phyloP scores from a whole-genome alignment of 2,888 invertebrate genomes.

The Metopia argyrocephala region DNA sequence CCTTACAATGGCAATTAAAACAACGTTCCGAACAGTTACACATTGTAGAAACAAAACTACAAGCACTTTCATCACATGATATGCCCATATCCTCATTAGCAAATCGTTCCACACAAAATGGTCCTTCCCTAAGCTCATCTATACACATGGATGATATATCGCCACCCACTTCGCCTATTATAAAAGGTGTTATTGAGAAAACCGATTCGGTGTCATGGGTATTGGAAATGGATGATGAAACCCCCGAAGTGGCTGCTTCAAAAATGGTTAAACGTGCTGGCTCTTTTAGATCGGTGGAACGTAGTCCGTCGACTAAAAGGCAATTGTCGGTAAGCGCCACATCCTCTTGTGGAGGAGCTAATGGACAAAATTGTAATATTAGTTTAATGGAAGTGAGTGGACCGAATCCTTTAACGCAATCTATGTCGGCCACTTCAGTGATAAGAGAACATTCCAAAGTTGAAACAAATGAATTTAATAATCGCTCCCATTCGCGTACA shows the following conservation, averaged over 20 bases:
- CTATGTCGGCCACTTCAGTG: constrained; percentile 80
- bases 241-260: constrained; percentile 85
- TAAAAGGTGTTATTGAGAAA: constrained; percentile 91
- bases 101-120: constrained; percentile 65
- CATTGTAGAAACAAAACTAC: constrained; percentile 73
- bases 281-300: constrained; percentile 81
- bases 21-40: constrained; percentile 87
- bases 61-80: constrained; percentile 71
- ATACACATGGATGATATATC: constrained; percentile 70
- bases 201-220: constrained; percentile 93
- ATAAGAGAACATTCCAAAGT: constrained; percentile 76
- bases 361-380: constrained; percentile 49
- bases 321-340: constrained; percentile 73
- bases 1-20: constrained; percentile 90
- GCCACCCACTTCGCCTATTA: constrained; percentile 85
- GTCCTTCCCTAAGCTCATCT: constrained; percentile 47
- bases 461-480: constrained; percentile 69
- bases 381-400: constrained; percentile 64
- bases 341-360: constrained; percentile 57
- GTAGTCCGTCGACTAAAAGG: constrained; percentile 76
- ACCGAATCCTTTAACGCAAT: constrained; percentile 78
- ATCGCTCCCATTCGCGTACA: constrained; percentile 75
- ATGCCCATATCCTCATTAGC: constrained; percentile 43
- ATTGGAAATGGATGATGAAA: constrained; percentile 86
- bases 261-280: constrained; percentile 84